Conservation (phyloP, 2,797 vertebrate genomes). For the Gymnocypris eckloni region DNA sequence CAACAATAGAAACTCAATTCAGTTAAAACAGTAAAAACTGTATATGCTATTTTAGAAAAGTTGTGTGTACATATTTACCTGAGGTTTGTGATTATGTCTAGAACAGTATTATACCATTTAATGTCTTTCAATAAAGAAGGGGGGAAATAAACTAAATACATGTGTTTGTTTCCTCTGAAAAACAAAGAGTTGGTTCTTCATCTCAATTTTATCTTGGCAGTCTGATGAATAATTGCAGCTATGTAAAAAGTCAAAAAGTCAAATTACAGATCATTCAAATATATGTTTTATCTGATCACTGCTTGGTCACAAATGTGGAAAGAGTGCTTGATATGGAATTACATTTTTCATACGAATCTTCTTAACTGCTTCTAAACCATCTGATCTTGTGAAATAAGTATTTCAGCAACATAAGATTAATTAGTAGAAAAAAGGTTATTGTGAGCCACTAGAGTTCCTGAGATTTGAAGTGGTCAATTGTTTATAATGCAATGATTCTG, state of each 20-base stretch:
- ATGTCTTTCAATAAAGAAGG: background rate
- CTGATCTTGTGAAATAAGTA: constrained; percentile 6
- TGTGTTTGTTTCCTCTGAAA: background rate
- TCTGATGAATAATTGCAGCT: constrained; percentile 3
- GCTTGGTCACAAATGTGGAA: constrained; percentile 21
- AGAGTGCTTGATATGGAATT: constrained; percentile 14
- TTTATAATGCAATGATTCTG: background rate
- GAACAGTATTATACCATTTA: background rate
- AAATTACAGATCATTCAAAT: background rate
- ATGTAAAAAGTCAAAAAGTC: background rate
- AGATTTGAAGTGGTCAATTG: constrained; percentile 10
- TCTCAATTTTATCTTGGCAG: background rate
- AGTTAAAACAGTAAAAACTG: background rate
- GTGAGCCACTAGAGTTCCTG: constrained; percentile 14
- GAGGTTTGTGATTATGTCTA: background rate
- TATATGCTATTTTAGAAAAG: background rate
- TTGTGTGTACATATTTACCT: background rate
- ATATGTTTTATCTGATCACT: background rate
- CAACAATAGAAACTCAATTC: background rate
- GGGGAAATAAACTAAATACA: background rate
- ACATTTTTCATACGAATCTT: background rate
- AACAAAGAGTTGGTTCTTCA: background rate
- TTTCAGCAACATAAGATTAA: background rate
- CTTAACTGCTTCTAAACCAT: background rate
- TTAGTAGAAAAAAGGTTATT: background rate